Percentiles rank a stretch among this genome's conserved stretches.
Conservation (phyloP, 2,797 vertebrate genomes). For the Phylloscopus collybita region DNA sequence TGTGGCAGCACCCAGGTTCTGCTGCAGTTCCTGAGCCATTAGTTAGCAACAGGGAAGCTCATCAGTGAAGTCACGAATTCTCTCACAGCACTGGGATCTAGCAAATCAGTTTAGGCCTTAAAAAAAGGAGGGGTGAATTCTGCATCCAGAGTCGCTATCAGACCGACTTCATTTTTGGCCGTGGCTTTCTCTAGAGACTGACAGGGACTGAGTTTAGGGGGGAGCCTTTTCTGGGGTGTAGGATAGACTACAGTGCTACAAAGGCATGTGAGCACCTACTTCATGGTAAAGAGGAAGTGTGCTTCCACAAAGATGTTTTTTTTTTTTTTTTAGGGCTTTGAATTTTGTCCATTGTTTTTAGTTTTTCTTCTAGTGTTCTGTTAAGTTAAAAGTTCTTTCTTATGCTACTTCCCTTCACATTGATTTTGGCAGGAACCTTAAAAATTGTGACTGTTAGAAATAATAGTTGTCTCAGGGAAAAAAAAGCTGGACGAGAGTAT, state of each 20-base stretch:
- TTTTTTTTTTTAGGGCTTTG: not conserved
- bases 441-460: not conserved
- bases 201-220: not conserved
- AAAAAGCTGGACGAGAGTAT: not conserved
- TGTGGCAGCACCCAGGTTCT: not conserved
- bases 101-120: not conserved
- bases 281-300: not conserved
- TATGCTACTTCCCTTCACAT: not conserved
- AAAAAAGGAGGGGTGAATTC: not conserved
- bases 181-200: not conserved
- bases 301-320: not conserved
- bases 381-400: not conserved
- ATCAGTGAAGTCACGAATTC: not conserved
- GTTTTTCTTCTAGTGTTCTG: not conserved
- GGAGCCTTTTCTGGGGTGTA: not conserved
- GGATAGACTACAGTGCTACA: not conserved
- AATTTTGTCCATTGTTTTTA: not conserved
- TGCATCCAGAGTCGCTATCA: not conserved
- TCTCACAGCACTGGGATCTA: rapidly evolving
- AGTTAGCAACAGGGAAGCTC: not conserved
- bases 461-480: not conserved
- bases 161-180: not conserved
- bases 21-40: not conserved
- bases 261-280: not conserved
- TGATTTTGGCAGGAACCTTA: not conserved